Evolutionary conservation across 2,888 invertebrate species (phyloP).

Genomic region (Watsonalla binaria): DNA sequence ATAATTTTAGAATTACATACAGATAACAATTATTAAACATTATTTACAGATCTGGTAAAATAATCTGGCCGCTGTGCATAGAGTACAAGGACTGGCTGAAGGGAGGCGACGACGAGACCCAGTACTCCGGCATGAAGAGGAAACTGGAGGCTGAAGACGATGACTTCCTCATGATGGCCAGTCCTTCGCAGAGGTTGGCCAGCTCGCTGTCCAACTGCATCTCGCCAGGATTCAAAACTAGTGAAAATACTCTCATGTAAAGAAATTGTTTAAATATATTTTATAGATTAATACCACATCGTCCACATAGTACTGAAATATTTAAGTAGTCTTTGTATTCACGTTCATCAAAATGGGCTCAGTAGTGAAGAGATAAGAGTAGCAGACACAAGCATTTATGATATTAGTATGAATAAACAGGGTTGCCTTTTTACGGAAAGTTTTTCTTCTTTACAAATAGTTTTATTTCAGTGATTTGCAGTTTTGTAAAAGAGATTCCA

Average conservation of each 20-base stretch:
- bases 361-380: no score
- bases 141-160: slow-evolving; percentile 66
- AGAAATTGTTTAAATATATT: no score
- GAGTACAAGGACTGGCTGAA: slow-evolving; percentile 71
- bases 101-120: slow-evolving; percentile 56
- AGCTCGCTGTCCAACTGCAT: slow-evolving; percentile 55
- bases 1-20: no score
- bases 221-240: slow-evolving; percentile 64
- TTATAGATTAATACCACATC: no score
- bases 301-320: no score
- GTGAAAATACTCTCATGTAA: slow-evolving; percentile 41
- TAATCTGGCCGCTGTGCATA: slow-evolving; percentile 72
- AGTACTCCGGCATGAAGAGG: slow-evolving; percentile 55
- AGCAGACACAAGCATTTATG: background rate
- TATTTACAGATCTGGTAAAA: slow-evolving; percentile 64
- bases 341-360: no score
- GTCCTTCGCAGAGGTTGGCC: slow-evolving; percentile 49
- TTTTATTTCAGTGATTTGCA: no score
- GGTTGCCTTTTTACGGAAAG: background rate
- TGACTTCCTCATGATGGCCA: slow-evolving; percentile 57
- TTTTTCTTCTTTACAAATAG: no score
- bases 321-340: no score
- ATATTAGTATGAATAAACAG: background rate
- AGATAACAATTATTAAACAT: no score
- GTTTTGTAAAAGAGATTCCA: no score